Evolutionary conservation across 2,888 invertebrate genomes (phyloP), one percentile per base, ranked within the genome.

Genomic region (Cephus spinipes): DNA sequence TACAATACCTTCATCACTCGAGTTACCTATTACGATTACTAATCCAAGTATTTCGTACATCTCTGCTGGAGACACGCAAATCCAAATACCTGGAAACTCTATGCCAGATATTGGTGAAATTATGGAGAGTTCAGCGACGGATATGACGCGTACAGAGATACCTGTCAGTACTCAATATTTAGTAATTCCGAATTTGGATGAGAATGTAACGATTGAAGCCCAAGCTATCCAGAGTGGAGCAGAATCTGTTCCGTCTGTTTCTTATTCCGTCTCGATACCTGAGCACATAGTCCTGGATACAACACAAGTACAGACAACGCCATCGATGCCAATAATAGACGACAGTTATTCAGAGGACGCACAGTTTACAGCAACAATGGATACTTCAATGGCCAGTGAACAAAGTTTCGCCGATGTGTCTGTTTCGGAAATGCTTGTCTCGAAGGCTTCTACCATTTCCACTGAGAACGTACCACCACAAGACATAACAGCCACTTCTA

Each of bases 1-100:
- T 77, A 91, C 92, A 73, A 94, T 96, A 78, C 95, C 96, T 32
- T 94, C 95, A 15, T 95, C 95, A 1, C 92, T 96, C 2, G 95
- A 96, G 88, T 90, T 96, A 84, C 96, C 96, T 15, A 96, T 96
- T 75, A 96, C 96, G 0, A 95, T 96, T 32, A 95, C 96, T 1
- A 95, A 96, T 92, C 96, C 96, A 32, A 94, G 94, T 80, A 96
- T 96, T 73, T 88, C 90, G 0, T 90, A 88, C 73, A 90, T 90
- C 36, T 74, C 88, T 1, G 73, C 86, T 1, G 82, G 82, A 4
- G 86, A 88, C 68, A 68, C 84, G 4, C 87, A 86, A 74, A 84
- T 88, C 68, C 87, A 86, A 77, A 85, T 88, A 1, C 84, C 89
- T 9, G 88, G 87, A 1, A 90, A 88, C 79, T 90, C 90, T 2